Base-by-base conservation (phyloP, 64 coral and sea anemone genomes). In the Acropora tenuis region DNA sequence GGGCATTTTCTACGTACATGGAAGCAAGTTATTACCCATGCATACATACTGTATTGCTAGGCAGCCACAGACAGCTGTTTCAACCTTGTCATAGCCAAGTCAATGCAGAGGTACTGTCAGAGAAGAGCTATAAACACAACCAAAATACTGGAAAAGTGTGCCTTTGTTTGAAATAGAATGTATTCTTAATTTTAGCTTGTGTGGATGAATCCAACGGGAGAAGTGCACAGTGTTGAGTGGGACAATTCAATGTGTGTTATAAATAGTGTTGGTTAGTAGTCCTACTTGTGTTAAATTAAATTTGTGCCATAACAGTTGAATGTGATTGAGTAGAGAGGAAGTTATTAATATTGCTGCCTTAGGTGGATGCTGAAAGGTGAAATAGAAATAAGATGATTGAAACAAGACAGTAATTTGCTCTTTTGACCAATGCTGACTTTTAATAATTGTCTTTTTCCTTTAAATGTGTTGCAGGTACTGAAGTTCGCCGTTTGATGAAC, bases 151-250 rank as follows among this genome's bases (percentile, higher is more conserved):
- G 30, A 66, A 13, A 8, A 60, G 61, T 6, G 63, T 46, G 43
- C 6, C 15, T 7, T 55, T 55, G 11, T 41, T 44, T 52, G 41
- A 76, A 76, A 30, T 30, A 30, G 30, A 30, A 2, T 81, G 44
- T 53, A 53, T 46, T 7, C 50, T 90, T 95, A 85, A 18, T 86
- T 87, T 48, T 79, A 94, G 97, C 91, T 99, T 65, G 87, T 99
- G 15, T 99, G 97, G 97, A 99, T 99, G 97, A 99, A 99, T 19
- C 97, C 97, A 59, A 86, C 88, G 45, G 92, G 94, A 80, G 81
- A 91, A 7, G 80, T 77, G 13, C 94, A 92, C 18, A 71, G 74
- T 6, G 87, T 99, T 42, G 97, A 99, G 52, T 99, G 97, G 97
- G 97, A 99, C 86, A 96, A 79, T 84, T 93, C 91, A 78, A 89